Evolutionary conservation across 2,797 vertebrate species (phyloP).

Genomic region (Natrix natrix): DNA sequence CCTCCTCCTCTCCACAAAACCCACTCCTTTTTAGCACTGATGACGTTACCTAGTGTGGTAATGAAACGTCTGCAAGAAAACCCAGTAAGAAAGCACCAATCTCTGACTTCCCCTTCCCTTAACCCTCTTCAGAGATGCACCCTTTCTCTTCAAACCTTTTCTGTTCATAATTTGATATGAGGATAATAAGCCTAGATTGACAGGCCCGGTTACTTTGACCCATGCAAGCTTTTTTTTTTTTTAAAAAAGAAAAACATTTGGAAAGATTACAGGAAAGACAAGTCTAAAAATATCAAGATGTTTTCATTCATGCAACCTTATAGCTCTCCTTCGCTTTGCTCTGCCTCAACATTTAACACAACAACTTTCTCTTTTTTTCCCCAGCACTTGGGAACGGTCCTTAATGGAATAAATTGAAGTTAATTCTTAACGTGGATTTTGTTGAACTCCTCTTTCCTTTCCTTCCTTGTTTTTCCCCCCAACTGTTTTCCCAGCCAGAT

Average conservation of each 20-base stretch:
- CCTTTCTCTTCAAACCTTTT: not conserved
- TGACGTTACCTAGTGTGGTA: no score
- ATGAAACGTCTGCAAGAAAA: no score
- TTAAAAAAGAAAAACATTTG: not conserved
- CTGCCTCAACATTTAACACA: constrained; percentile 63
- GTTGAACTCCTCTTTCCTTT: not conserved
- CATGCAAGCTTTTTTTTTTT: not conserved
- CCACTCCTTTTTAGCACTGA: no score
- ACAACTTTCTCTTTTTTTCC: constrained; percentile 45
- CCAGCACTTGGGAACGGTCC: constrained; percentile 64
- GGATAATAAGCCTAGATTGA: not conserved
- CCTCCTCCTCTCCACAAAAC: no score
- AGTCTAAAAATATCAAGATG: constrained; percentile 55
- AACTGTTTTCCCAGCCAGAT: not conserved
- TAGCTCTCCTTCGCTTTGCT: constrained; percentile 57
- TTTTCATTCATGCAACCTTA: constrained; percentile 59
- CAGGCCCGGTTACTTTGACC: no score
- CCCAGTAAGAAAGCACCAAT: no score
- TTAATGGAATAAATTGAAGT: constrained; percentile 52
- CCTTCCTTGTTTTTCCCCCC: not conserved
- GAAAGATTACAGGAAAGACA: constrained; percentile 42
- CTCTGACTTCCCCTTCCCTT: no score
- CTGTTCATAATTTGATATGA: not conserved
- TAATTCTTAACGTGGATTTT: not conserved
- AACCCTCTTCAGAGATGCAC: no score